Percentiles rank a stretch among this genome's conserved stretches.
These are phyloP conservation scores for Blera fallax DNA, from an alignment of 2,888 invertebrate species.

Conservation along the genomic window DNA sequence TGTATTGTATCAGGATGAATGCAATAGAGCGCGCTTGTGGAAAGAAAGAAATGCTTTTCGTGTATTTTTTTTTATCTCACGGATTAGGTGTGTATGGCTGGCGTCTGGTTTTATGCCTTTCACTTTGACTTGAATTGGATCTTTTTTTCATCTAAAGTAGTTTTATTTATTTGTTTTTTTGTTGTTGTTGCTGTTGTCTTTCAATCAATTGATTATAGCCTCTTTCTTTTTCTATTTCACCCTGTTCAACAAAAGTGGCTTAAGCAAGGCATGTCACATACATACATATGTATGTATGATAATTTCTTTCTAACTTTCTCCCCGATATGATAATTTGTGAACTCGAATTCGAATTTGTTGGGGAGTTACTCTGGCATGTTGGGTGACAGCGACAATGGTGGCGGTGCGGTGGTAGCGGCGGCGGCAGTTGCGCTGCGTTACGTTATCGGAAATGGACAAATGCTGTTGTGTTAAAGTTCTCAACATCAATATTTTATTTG, in stretches of 20 bases:
- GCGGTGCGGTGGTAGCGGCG: background rate
- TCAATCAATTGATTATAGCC: constrained; percentile 48
- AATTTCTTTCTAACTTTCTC: constrained; percentile 69
- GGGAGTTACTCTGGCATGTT: background rate
- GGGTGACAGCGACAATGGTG: too few species aligned
- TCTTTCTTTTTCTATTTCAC: constrained; percentile 22
- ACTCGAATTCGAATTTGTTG: constrained; percentile 45
- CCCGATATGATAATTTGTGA: constrained; percentile 64
- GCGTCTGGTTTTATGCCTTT: constrained; percentile 39
- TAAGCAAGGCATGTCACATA: constrained; percentile 25
- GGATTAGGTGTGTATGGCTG: constrained; percentile 9
- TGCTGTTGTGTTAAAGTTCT: constrained; percentile 23
- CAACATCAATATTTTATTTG: constrained; percentile 62
- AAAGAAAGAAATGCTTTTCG: background rate
- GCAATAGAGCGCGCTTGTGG: background rate
- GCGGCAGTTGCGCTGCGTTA: constrained; percentile 10
- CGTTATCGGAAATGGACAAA: constrained; percentile 32
- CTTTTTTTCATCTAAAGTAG: background rate
- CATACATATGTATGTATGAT: constrained; percentile 63
- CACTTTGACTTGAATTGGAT: constrained; percentile 36
- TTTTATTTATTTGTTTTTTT: background rate
- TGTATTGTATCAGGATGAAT: background rate
- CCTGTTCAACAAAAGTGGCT: constrained; percentile 8
- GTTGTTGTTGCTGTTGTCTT: constrained; percentile 1
- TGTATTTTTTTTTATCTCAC: background rate